Evolutionary conservation across 1,140 invertebrate species (phyloP).

Genomic region (Drusus annulatus): DNA sequence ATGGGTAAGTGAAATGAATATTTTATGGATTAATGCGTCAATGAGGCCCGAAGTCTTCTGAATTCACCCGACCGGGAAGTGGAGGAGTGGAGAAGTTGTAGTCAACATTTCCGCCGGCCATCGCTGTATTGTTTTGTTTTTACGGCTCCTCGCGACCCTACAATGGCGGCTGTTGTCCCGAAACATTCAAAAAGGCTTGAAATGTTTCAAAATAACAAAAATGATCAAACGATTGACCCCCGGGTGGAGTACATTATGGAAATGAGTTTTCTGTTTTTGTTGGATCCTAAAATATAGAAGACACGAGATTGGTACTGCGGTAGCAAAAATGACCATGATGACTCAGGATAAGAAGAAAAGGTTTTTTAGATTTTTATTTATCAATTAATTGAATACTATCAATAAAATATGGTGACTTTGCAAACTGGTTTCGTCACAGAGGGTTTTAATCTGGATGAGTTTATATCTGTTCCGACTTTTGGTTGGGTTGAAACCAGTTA

Average conservation of each 20-base stretch:
- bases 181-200: not conserved
- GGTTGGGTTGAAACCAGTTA: too few species aligned
- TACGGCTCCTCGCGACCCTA: not conserved
- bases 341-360: too few species aligned
- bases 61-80: not conserved
- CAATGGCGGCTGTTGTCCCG: not conserved
- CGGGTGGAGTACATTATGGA: not conserved
- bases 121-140: not conserved
- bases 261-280: not conserved
- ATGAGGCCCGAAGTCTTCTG: not conserved
- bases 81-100: not conserved
- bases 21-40: not conserved
- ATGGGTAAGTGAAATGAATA: not conserved
- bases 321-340: not conserved
- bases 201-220: too few species aligned
- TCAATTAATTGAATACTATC: too few species aligned
- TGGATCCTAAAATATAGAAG: not conserved
- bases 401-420: too few species aligned
- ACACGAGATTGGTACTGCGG: not conserved
- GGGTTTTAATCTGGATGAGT: too few species aligned
- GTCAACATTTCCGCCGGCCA: not conserved
- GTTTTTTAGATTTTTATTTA: too few species aligned
- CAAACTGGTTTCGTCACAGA: too few species aligned
- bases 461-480: too few species aligned
- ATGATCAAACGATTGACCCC: not conserved